Evolutionary conservation across 2,113 vertebrate species (phyloP).

Genomic region (Phylloscopus trochilus): DNA sequence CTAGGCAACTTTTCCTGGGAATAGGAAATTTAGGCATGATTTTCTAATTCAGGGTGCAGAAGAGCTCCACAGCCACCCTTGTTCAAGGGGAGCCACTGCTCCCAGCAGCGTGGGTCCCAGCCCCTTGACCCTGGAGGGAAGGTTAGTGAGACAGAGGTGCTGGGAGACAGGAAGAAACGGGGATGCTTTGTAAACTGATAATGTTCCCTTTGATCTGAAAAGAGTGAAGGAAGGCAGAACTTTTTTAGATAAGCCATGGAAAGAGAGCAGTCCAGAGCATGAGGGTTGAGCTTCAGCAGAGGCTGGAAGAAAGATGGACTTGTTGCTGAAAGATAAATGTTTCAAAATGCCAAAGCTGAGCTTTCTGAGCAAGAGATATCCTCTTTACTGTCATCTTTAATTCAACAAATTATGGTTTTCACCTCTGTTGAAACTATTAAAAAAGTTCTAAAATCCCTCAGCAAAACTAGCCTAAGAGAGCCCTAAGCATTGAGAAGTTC

Average conservation of each 20-base stretch:
- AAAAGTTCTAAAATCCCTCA: not conserved
- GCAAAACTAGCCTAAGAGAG: not conserved
- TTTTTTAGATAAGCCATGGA: conserved; percentile 38
- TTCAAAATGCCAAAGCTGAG: not conserved
- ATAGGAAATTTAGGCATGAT: not conserved
- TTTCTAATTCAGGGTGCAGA: not conserved
- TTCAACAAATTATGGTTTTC: not conserved
- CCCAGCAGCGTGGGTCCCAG: not conserved
- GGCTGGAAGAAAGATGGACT: not conserved
- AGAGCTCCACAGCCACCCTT: not conserved
- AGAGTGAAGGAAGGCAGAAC: conserved; percentile 48
- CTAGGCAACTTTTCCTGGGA: not conserved
- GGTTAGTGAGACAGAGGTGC: not conserved
- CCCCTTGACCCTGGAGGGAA: not conserved
- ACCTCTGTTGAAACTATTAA: not conserved
- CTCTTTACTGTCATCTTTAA: not conserved
- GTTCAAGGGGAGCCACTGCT: rapidly evolving
- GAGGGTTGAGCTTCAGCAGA: conserved; percentile 8
- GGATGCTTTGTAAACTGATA: conserved; percentile 59
- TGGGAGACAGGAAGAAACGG: not conserved
- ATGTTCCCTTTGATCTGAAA: conserved; percentile 54
- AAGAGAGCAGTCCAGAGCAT: not conserved
- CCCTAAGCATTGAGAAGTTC: not conserved
- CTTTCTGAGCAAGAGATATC: not conserved
- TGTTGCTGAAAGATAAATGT: not conserved